Percentiles rank a stretch among this genome's conserved stretches.
These are phyloP conservation scores for Xenentodon cancila DNA, from an alignment of 2,797 vertebrate species.

Conservation along the genomic window DNA sequence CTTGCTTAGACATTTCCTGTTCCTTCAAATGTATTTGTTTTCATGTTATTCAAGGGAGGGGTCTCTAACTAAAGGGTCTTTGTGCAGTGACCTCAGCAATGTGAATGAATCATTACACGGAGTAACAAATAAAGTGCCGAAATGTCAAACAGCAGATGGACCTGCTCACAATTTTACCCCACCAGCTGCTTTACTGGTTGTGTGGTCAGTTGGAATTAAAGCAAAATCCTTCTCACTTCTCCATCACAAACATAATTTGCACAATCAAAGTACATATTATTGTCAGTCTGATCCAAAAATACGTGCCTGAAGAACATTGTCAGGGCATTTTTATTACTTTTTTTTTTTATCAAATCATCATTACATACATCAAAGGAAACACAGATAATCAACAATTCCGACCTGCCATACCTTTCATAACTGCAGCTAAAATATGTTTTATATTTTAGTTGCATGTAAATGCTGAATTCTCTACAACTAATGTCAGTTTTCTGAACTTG, in stretches of 20 bases:
- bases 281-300: constrained; percentile 2
- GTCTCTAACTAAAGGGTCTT: neutral
- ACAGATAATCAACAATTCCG: too few relatives aligned
- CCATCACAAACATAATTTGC: constrained; percentile 13
- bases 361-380: neutral
- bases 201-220: constrained; percentile 10
- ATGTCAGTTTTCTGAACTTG: constrained; percentile 3
- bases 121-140: constrained; percentile 16
- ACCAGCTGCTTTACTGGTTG: constrained; percentile 15
- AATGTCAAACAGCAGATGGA: constrained; percentile 31
- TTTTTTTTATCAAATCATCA: neutral
- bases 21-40: neutral
- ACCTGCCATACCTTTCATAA: constrained; percentile 1
- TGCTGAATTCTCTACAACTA: neutral
- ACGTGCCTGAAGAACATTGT: neutral
- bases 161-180: constrained; percentile 2
- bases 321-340: neutral
- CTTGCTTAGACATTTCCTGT: neutral
- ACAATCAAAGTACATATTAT: constrained; percentile 15
- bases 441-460: neutral
- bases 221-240: constrained; percentile 7
- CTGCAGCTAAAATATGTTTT: too few relatives aligned
- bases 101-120: constrained; percentile 11
- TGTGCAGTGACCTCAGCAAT: neutral
- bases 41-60: neutral